These are phyloP conservation scores for Poecile atricapillus DNA, from an alignment of 2,113 vertebrate genomes.

Conservation along the genomic window DNA sequence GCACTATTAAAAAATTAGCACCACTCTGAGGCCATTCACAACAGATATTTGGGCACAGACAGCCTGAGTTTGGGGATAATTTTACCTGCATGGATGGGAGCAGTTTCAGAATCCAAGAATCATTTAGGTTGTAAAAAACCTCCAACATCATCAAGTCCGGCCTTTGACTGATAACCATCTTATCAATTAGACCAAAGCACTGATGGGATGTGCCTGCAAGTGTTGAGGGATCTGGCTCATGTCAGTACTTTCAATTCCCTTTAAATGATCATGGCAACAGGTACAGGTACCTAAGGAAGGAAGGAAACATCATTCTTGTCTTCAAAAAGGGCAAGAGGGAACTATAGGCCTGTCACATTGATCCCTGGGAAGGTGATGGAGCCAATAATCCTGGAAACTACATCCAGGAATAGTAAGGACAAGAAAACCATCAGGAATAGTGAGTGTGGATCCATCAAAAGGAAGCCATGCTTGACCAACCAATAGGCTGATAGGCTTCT, in stretches of 20 bases:
- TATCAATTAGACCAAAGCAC: neutral
- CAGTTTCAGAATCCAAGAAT: neutral
- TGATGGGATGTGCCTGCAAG: neutral
- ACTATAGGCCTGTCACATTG: neutral
- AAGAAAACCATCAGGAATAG: neutral
- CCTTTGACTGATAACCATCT: neutral
- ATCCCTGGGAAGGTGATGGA: neutral
- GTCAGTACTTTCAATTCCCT: neutral
- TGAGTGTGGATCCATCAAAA: neutral
- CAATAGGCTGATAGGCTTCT: neutral
- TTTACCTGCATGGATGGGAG: neutral
- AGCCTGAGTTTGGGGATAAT: neutral
- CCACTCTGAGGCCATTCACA: neutral
- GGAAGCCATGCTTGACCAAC: neutral
- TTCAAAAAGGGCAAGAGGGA: neutral
- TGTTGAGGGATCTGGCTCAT: neutral
- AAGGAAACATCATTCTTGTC: neutral
- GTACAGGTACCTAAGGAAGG: neutral
- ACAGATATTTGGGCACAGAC: neutral
- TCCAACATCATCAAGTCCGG: neutral
- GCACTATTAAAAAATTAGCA: neutral
- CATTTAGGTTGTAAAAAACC: neutral
- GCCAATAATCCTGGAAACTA: neutral
- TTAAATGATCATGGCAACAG: neutral
- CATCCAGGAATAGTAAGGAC: neutral